Conservation (phyloP, 2,888 invertebrate species). For the Scaptomyza caliginosa region DNA sequence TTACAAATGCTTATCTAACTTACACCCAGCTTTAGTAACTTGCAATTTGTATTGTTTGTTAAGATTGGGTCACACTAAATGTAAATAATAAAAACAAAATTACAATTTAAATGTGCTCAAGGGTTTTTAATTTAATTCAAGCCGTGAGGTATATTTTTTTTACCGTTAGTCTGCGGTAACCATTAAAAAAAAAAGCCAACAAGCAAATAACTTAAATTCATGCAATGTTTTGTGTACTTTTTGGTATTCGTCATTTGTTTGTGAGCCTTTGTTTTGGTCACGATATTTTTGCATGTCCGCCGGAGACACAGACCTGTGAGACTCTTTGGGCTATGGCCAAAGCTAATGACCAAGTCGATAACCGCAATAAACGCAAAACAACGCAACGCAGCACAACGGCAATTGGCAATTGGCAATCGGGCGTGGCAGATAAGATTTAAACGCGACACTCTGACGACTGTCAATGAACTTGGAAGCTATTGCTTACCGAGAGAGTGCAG, state of each 20-base stretch:
- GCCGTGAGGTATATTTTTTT: constrained; percentile 11
- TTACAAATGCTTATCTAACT: background rate
- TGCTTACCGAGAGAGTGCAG: constrained; percentile 7
- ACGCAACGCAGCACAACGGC: background rate
- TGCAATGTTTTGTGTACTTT: constrained; percentile 44
- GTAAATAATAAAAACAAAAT: constrained; percentile 1
- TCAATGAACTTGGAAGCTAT: constrained; percentile 66
- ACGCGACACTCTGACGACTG: constrained; percentile 35
- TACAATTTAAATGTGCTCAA: constrained; percentile 18
- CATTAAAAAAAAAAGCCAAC: constrained; percentile 7
- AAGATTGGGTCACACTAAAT: constrained; percentile 3
- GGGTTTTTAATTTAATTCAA: constrained; percentile 26
- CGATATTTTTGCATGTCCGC: constrained; percentile 45
- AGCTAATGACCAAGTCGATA: constrained; percentile 76
- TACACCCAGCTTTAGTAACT: background rate
- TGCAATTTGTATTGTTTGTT: background rate
- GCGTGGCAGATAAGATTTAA: constrained; percentile 62
- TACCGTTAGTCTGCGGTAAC: constrained; percentile 5
- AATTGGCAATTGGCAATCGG: constrained; percentile 52
- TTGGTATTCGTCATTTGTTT: constrained; percentile 48
- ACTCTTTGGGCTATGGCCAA: constrained; percentile 48
- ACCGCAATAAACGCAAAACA: constrained; percentile 50
- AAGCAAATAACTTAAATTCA: constrained; percentile 42
- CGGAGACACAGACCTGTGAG: background rate
- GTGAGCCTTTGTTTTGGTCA: constrained; percentile 59